Evolutionary conservation across 2,797 vertebrate genomes (phyloP).

Genomic region (Denticeps clupeoides): DNA sequence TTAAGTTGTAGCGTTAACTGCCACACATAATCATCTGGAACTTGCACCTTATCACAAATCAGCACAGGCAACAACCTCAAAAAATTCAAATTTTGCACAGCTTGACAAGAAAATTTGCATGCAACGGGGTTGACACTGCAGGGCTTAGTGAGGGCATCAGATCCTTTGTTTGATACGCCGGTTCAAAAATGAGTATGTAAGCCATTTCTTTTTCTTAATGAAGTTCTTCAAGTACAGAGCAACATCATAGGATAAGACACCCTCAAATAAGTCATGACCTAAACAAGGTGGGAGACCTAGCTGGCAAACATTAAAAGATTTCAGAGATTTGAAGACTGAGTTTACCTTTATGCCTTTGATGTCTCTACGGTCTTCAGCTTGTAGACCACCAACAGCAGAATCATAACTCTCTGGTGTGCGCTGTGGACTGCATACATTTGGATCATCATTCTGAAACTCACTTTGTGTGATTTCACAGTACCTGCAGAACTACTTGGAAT

Average conservation of each 20-base stretch:
- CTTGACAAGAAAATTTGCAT: too few relatives aligned
- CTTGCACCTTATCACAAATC: too few relatives aligned
- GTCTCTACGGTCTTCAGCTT: not conserved
- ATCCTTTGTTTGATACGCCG: too few relatives aligned
- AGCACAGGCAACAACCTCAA: too few relatives aligned
- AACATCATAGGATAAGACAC: slow-evolving; percentile 15
- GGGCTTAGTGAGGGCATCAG: too few relatives aligned
- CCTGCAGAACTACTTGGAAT: slow-evolving; percentile 20
- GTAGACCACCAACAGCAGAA: slow-evolving; percentile 12
- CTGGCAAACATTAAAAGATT: slow-evolving; percentile 14
- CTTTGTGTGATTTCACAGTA: slow-evolving; percentile 14
- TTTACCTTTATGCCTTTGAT: slow-evolving; percentile 16
- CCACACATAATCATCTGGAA: too few relatives aligned
- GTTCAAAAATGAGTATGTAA: slow-evolving; percentile 14
- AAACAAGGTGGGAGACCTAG: slow-evolving; percentile 10
- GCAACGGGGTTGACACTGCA: too few relatives aligned
- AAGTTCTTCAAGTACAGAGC: slow-evolving; percentile 11
- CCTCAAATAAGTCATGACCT: slow-evolving; percentile 17
- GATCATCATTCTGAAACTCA: slow-evolving; percentile 13
- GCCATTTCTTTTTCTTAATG: slow-evolving; percentile 5
- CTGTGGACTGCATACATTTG: slow-evolving; percentile 8
- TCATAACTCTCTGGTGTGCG: slow-evolving; percentile 13
- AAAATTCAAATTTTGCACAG: too few relatives aligned
- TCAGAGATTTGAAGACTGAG: slow-evolving; percentile 13
- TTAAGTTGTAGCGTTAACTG: too few relatives aligned